Conservation (phyloP, 2,113 vertebrate genomes). For the Crypturellus undulatus region DNA sequence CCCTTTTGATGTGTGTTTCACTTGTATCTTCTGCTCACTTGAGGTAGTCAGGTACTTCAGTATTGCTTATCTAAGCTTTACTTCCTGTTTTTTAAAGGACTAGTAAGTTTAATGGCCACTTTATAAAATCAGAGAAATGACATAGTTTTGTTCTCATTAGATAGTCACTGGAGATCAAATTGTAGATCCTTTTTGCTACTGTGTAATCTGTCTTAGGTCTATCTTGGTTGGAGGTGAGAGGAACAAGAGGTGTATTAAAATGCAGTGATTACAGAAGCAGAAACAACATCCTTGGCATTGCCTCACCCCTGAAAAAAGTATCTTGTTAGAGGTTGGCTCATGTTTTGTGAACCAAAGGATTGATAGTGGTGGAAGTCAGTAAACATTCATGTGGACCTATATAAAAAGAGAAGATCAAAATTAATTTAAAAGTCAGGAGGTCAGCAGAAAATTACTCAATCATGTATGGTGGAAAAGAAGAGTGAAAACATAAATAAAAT, state of each 20-base stretch:
- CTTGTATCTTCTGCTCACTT: not conserved
- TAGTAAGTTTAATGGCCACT: not conserved
- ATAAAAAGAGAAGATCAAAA: not conserved
- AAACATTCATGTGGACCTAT: not conserved
- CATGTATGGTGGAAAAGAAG: not conserved
- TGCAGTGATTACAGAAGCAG: not conserved
- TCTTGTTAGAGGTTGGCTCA: not conserved
- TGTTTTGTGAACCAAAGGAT: not conserved
- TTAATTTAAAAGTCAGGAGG: not conserved
- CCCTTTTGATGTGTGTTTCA: not conserved
- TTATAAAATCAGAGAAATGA: not conserved
- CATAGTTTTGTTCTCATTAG: fast-evolving
- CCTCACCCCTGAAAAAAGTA: not conserved
- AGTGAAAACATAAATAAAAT: not conserved
- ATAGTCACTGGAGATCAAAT: not conserved
- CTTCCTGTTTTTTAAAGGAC: not conserved
- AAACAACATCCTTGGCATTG: not conserved
- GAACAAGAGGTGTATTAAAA: not conserved
- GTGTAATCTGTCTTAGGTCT: not conserved
- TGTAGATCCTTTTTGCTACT: not conserved
- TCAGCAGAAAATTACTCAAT: not conserved
- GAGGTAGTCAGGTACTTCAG: not conserved
- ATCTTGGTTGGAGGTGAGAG: not conserved
- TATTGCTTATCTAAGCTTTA: not conserved
- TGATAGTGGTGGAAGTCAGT: not conserved